Evolutionary conservation across 1,140 invertebrate genomes (phyloP), one percentile per base, ranked within the genome.

Genomic region (Formica selysi): DNA sequence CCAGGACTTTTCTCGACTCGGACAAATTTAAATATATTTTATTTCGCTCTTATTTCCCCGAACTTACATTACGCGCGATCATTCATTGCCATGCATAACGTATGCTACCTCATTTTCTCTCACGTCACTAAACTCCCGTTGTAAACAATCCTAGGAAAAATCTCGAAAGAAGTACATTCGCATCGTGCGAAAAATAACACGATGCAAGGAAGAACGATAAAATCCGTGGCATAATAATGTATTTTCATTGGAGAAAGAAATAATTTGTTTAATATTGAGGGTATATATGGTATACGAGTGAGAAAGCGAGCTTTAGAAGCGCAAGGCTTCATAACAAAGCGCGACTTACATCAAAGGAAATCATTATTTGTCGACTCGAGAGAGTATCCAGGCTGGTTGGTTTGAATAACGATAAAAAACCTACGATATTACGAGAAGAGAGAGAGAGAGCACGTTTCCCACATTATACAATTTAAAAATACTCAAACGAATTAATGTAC

Each of bases 271-370:
- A 48, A 48, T 81, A 74, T 48, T 26, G 11, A 57, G 13, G 16
- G 3, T 6, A 19, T 59, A 19, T 6, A 2, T 38, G n/a, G 11
- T 10, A 51, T 13, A 19, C 19, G 13, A 71, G 3, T 19, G 22
- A 61, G 16, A 16, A 54, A 44, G 19, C 19, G 38, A 41, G 44
- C 61, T 81, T 81, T n/a, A 36, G 36, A 62, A 41, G n/a, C 48
- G n/a, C 51, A 36, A 70, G 5, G 13, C 44, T 54, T 44, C 41
- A 19, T 79, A 79, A 85, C 74, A 85, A 67, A 79, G 73, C 64
- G n/a, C 38, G 83, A 59, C 48, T 62, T 79, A 44, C 13, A 79
- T 79, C 61, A 67, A 85, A 85, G 78, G 62, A 48, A 79, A 85
- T 78, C 74, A 78, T 83, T 74, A 74, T 83, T 83, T 48, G 68